Evolutionary conservation across 2,797 vertebrate genomes (phyloP).

Genomic region (Sebastes hubbsi): DNA sequence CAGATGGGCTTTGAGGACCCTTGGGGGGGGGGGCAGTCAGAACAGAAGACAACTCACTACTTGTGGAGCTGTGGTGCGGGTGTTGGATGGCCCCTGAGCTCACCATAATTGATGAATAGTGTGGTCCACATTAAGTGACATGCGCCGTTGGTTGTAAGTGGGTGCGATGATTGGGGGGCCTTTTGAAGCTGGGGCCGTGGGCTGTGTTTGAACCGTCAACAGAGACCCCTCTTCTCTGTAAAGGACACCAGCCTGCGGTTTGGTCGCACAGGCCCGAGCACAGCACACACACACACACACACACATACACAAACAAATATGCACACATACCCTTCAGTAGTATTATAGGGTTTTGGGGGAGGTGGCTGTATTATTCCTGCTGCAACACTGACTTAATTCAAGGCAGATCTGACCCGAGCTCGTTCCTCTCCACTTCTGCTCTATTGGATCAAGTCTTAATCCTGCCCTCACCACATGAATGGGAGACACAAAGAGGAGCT

Average conservation of each 20-base stretch:
- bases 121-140: slow-evolving; percentile 81
- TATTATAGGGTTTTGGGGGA: slow-evolving; percentile 61
- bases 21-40: slow-evolving; percentile 57
- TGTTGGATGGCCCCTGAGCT: slow-evolving; percentile 64
- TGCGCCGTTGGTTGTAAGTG: slow-evolving; percentile 79
- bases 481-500: slow-evolving; percentile 66
- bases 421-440: slow-evolving; percentile 59
- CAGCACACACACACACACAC: slow-evolving; percentile 35
- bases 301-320: slow-evolving; percentile 14
- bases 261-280: slow-evolving; percentile 64
- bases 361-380: slow-evolving; percentile 78
- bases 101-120: slow-evolving; percentile 82
- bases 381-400: slow-evolving; percentile 80
- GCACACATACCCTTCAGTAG: slow-evolving; percentile 54
- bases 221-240: slow-evolving; percentile 74
- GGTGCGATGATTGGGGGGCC: slow-evolving; percentile 70
- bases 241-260: slow-evolving; percentile 82
- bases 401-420: slow-evolving; percentile 76
- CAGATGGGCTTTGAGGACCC: slow-evolving; percentile 70
- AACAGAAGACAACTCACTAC: slow-evolving; percentile 76
- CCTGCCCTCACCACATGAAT: slow-evolving; percentile 77
- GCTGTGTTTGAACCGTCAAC: slow-evolving; percentile 77
- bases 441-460: slow-evolving; percentile 77
- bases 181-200: slow-evolving; percentile 76
- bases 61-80: slow-evolving; percentile 58